These are phyloP conservation scores for Pithys albifrons DNA, from an alignment of 2,113 vertebrate species.

Conservation along the genomic window DNA sequence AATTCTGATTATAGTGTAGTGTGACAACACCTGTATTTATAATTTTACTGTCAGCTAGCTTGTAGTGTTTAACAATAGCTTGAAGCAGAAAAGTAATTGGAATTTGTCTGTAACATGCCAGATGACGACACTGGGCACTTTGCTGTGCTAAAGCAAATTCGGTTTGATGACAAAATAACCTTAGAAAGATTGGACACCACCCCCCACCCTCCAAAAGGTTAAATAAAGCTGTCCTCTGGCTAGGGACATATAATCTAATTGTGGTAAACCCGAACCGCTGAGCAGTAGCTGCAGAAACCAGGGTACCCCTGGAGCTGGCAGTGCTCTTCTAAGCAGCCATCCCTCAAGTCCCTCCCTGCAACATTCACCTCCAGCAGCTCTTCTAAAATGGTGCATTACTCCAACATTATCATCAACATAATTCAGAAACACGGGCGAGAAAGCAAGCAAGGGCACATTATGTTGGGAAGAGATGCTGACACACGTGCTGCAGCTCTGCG, in stretches of 20 bases:
- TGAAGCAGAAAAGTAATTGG: conserved; percentile 85
- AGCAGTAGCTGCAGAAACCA: neutral
- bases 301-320: neutral
- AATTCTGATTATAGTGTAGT: conserved; percentile 89
- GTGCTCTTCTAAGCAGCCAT: neutral
- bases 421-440: neutral
- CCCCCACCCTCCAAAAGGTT: conserved; percentile 1
- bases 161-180: conserved; percentile 82
- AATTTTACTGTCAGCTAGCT: conserved; percentile 90
- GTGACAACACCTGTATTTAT: conserved; percentile 91
- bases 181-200: conserved; percentile 34
- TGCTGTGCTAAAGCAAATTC: conserved; percentile 75
- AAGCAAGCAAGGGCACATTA: neutral
- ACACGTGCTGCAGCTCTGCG: neutral
- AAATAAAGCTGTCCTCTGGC: neutral
- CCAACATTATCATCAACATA: neutral
- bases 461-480: neutral
- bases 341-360: neutral
- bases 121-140: conserved; percentile 78
- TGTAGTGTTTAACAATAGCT: conserved; percentile 87
- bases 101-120: conserved; percentile 87
- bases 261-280: neutral
- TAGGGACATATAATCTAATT: neutral
- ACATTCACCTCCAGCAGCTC: neutral
- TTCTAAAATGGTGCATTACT: neutral